A percentile compares a stretch with the other conserved stretches of the same genome.
phyloP scores from a whole-genome alignment of 2,797 vertebrate genomes.

The Aeoliscus strigatus region DNA sequence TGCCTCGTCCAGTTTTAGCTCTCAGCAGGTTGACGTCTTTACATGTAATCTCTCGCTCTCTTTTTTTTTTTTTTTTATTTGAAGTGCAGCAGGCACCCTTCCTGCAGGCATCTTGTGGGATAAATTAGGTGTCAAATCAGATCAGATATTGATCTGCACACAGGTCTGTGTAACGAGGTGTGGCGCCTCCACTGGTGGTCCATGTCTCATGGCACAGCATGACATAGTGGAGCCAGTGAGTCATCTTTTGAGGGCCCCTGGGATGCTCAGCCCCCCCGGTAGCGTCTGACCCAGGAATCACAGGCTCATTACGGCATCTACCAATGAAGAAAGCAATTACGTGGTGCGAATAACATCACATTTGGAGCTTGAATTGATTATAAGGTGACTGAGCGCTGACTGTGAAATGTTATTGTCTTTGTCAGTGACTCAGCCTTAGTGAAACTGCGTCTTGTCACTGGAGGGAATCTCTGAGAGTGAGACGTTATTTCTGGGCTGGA shows the following conservation, averaged over 20 bases:
- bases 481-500: constrained; percentile 24
- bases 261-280: constrained; percentile 7
- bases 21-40: not conserved
- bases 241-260: constrained; percentile 28
- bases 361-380: constrained; percentile 36
- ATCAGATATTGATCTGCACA: constrained; percentile 28
- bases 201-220: constrained; percentile 12
- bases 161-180: constrained; percentile 27
- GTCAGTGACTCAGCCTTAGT: constrained; percentile 15
- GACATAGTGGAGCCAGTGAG: constrained; percentile 22
- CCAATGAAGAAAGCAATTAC: constrained; percentile 39
- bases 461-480: constrained; percentile 37
- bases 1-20: not conserved
- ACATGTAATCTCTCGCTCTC: not conserved
- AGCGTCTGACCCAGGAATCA: constrained; percentile 28
- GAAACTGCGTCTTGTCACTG: constrained; percentile 32
- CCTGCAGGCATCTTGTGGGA: constrained; percentile 1
- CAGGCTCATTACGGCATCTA: constrained; percentile 32
- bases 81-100: not conserved
- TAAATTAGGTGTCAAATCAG: constrained; percentile 12
- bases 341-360: constrained; percentile 24
- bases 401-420: constrained; percentile 41
- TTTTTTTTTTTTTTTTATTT: not conserved
- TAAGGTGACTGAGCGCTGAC: constrained; percentile 30
- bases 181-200: constrained; percentile 19